These are phyloP conservation scores for Caranx melampygus DNA, from an alignment of 2,113 vertebrate species.

Conservation along the genomic window DNA sequence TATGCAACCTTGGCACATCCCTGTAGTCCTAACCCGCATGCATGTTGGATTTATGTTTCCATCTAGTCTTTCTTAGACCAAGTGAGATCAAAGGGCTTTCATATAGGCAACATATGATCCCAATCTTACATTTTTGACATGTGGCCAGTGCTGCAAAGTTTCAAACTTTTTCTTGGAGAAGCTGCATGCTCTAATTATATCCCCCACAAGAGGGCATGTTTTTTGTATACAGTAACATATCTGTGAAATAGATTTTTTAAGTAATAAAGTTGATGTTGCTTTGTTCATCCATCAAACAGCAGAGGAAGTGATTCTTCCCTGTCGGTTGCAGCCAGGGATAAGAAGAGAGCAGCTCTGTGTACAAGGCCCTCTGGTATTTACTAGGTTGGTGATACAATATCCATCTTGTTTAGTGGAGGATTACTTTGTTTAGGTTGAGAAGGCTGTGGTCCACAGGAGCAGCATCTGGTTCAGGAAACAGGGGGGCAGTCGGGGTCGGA, in stretches of 20 bases:
- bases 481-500: conserved; percentile 70
- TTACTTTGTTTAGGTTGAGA: conserved; percentile 82
- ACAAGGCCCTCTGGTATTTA: conserved; percentile 62
- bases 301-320: conserved; percentile 34
- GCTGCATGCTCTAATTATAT: conserved; percentile 45
- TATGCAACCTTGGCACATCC: conserved; percentile 22
- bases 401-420: conserved; percentile 82
- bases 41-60: conserved; percentile 49
- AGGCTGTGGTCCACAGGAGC: conserved; percentile 78
- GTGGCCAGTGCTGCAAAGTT: conserved; percentile 37
- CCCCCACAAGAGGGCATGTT: conserved; percentile 61
- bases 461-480: conserved; percentile 81
- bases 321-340: conserved; percentile 17
- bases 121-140: conserved; percentile 48
- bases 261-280: neutral
- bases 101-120: conserved; percentile 46
- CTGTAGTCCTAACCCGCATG: conserved; percentile 14
- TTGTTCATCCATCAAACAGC: conserved; percentile 45
- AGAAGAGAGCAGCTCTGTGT: conserved; percentile 51
- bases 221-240: conserved; percentile 23
- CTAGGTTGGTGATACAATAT: conserved; percentile 79
- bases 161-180: conserved; percentile 26
- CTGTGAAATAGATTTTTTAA: neutral
- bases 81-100: conserved; percentile 40
- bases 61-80: conserved; percentile 43